These are phyloP conservation scores for Aphidius ervi DNA, from an alignment of 1,140 invertebrate genomes.

Conservation along the genomic window DNA sequence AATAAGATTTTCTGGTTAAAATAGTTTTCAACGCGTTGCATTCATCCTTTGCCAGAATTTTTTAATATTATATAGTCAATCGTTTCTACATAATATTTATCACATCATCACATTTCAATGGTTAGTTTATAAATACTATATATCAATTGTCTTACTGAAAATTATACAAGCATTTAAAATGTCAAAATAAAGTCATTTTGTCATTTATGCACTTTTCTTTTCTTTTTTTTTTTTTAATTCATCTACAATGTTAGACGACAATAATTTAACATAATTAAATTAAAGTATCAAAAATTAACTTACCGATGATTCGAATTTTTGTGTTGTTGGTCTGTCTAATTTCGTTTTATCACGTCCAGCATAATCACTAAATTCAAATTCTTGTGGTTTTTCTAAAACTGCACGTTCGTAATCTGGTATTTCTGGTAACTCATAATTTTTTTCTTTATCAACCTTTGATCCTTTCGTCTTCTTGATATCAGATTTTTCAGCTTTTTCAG, in stretches of 20 bases:
- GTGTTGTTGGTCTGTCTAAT: slow-evolving; percentile 42
- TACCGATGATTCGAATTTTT: slow-evolving; percentile 53
- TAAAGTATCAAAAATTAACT: slow-evolving; percentile 21
- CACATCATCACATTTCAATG: no score
- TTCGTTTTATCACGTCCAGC: slow-evolving; percentile 46
- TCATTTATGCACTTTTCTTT: no score
- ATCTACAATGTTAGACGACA: no score
- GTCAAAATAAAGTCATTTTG: no score
- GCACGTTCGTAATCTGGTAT: slow-evolving; percentile 69
- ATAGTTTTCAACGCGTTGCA: slow-evolving; percentile 39
- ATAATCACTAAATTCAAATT: slow-evolving; percentile 47
- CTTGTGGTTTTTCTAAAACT: slow-evolving; percentile 61
- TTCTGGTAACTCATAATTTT: slow-evolving; percentile 65
- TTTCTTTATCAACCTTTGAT: slow-evolving; percentile 50
- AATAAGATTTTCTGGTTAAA: slow-evolving; percentile 39
- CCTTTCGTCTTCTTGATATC: slow-evolving; percentile 44
- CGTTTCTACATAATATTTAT: no score
- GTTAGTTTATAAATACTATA: no score
- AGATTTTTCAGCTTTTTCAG: slow-evolving; percentile 41
- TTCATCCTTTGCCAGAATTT: slow-evolving; percentile 41
- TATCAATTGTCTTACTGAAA: no score
- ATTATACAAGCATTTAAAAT: no score
- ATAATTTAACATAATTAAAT: no score
- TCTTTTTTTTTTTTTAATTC: no score
- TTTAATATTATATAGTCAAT: slow-evolving; percentile 2